Base-by-base conservation (phyloP, 2,797 vertebrate genomes). In the Melanotaenia trifasciata region DNA sequence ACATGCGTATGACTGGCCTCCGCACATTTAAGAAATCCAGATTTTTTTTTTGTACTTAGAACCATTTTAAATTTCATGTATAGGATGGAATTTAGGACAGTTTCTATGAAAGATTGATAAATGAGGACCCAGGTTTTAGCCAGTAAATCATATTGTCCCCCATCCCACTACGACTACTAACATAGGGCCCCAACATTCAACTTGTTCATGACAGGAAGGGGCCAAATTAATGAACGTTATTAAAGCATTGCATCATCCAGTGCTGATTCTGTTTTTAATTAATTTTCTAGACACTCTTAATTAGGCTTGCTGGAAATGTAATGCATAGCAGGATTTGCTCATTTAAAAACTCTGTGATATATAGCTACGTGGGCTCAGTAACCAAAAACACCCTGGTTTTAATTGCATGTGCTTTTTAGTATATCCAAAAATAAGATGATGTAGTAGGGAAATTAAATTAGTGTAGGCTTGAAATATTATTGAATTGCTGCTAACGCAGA, bases 221-320 rank as follows among this genome's bases (percentile, higher is more conserved):
- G 63, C 67, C 10, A 71, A 70, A 84, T 86, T 77, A 73, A 80
- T 84, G 26, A 45, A 58, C 0, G 20, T 63, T 76, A 82, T 89
- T 79, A 78, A 74, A 79, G 56, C 32, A 32, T 2, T 3, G 28
- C 18, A 54, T 58, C 56, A 74, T 58, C 71, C 61, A 76, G 30
- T 33, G 58, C 64, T 79, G 66, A 72, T 72, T 78, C 63, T 67
- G 43, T 63, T 79, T 79, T 73, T 20, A 77, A 75, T 72, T 60
- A 47, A 77, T 75, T 81, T 76, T 64, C 43, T 43, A 45, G 72
- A 79, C 64, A 64, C 54, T 45, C 43, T 33, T 76, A 67, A 85
- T 88, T 81, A 74, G 24, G 26, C 65, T 54, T 30, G 40, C 53
- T 80, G 81, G 77, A 82, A 64, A 82, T 83, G 76, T 51, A 12